Evolutionary conservation across 2,113 vertebrate genomes (phyloP), one percentile per base, ranked within the genome.

Genomic region (Fregetta grallaria): DNA sequence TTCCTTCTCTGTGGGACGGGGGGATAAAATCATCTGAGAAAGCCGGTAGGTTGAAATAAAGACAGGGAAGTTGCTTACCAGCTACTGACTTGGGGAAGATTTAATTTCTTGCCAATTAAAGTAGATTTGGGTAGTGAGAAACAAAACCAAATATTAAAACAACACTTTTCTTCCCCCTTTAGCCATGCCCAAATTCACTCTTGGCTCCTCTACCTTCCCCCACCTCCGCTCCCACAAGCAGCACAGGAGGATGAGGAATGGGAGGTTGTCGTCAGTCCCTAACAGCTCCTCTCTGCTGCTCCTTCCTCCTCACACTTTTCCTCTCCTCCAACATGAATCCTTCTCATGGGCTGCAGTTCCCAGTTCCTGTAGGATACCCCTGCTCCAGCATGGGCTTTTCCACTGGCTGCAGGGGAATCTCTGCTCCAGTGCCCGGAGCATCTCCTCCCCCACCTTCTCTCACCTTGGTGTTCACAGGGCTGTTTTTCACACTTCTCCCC

Each of bases 141-240:
- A 59, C 10, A 53, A 82, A 79, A 4, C 0, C 11, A 86, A 25
- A 15, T 36, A 59, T 38, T 63, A 78, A 87, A 47, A 2, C 8
- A 70, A 11, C 29, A 42, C 11, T 10, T 44, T 67, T 27, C 3
- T 10, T 66, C 7, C 15, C 7, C 32, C 22, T 49, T 74, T 40
- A 25, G 3, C 20, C 10, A 13, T 32, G 6, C 6, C 5, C 27
- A 36, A 0, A 6, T 78, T 90, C 13, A 22, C 8, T 38, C 11
- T 66, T 52, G 11, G 6, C 15, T 65, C 38, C 5, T 36, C 7
- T 66, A n/a, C 13, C 7, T 32, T 52, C 40, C 18, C 7, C 13
- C 13, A 15, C 13, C 26, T 4, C 8, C 20, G 22, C 1, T 7
- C 0, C 7, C 0, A 3, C 3, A 73, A 23, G 9, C 26, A 45